These are phyloP conservation scores for Athrips mouffetella DNA, from an alignment of 2,888 invertebrate species.

Conservation along the genomic window DNA sequence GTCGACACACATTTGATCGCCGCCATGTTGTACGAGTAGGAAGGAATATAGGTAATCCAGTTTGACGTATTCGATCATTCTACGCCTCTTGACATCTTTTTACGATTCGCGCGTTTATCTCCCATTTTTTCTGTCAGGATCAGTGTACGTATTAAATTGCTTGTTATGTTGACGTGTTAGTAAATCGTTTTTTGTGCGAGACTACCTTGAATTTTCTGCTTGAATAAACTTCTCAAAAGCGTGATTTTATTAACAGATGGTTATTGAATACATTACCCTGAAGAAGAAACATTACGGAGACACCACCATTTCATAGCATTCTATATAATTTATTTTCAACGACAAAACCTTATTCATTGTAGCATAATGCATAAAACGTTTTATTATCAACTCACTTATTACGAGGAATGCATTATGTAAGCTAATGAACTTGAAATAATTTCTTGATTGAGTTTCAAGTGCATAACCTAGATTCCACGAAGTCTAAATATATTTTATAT, in stretches of 20 bases:
- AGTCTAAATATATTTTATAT: slow-evolving; percentile 16
- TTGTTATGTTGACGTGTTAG: no score
- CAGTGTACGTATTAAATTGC: no score
- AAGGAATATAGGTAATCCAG: slow-evolving; percentile 10
- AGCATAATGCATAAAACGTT: no score
- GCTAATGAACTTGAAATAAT: not conserved
- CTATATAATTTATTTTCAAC: no score
- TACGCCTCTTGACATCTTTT: slow-evolving; percentile 5
- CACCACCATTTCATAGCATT: no score
- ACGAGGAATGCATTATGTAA: not conserved
- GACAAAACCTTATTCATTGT: no score
- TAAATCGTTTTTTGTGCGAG: no score
- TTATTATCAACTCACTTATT: no score
- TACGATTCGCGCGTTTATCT: slow-evolving; percentile 5
- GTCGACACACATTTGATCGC: slow-evolving; percentile 20
- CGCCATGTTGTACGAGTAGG: not conserved
- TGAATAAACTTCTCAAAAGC: not conserved
- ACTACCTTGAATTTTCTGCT: no score
- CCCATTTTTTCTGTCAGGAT: not conserved
- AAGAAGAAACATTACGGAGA: no score
- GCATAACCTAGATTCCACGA: slow-evolving; percentile 7
- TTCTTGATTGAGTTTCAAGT: not conserved
- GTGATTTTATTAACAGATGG: no score
- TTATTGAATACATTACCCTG: no score
- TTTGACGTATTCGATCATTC: slow-evolving; percentile 4